These are phyloP conservation scores for Malacoctenus gilli DNA, from an alignment of 2,797 vertebrate species.

Conservation along the genomic window DNA sequence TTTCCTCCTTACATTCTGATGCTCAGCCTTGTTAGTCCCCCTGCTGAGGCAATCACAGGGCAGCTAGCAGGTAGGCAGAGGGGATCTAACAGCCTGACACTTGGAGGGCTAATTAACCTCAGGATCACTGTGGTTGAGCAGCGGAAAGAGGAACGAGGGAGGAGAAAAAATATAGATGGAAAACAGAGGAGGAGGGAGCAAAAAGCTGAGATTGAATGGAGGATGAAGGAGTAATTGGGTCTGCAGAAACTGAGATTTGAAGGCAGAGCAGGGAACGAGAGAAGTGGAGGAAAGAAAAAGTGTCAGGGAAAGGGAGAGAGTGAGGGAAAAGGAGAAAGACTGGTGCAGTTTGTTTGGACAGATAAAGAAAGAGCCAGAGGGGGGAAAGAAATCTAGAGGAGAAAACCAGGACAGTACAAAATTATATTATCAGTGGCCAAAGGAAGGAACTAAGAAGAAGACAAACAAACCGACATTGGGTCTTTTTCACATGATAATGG, in stretches of 20 bases:
- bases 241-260: background rate
- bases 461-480: too few species aligned
- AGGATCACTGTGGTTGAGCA: constrained; percentile 33
- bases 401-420: too few species aligned
- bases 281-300: background rate
- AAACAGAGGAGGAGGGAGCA: background rate
- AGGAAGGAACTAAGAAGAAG: too few species aligned
- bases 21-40: constrained; percentile 49
- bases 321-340: background rate
- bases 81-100: constrained; percentile 54
- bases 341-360: constrained; percentile 20
- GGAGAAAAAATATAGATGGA: background rate
- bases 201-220: constrained; percentile 5
- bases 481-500: too few species aligned
- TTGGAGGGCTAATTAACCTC: constrained; percentile 72
- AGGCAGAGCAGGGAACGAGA: background rate
- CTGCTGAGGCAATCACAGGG: constrained; percentile 53
- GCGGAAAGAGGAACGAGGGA: constrained; percentile 18
- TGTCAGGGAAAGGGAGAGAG: background rate
- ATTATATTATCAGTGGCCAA: too few species aligned
- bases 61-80: constrained; percentile 42
- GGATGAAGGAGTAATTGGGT: constrained; percentile 1
- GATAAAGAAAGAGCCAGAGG: background rate
- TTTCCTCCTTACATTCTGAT: constrained; percentile 6
- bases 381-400: background rate